Percentiles rank a stretch among this genome's conserved stretches.
phyloP scores from a whole-genome alignment of 2,797 vertebrate genomes.

The Anableps anableps region DNA sequence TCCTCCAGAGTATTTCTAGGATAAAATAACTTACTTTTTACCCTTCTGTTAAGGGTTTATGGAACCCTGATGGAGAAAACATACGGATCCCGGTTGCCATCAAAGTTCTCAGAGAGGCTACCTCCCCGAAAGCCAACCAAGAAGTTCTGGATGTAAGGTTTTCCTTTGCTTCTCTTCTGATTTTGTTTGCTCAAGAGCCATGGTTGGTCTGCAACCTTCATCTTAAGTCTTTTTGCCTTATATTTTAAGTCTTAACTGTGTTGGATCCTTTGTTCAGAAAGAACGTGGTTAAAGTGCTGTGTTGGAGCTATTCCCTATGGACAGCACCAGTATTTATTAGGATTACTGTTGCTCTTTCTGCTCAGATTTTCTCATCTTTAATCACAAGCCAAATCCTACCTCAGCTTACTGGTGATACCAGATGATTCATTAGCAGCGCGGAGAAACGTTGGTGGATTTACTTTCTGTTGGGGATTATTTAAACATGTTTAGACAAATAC shows the following conservation, averaged over 20 bases:
- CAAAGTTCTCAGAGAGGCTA: slow-evolving; percentile 93
- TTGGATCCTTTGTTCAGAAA: not conserved
- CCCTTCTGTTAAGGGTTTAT: slow-evolving; percentile 84
- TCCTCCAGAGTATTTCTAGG: not conserved
- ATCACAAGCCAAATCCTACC: not conserved
- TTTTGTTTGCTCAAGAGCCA: not conserved
- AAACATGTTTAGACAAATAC: not conserved
- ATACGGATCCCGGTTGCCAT: slow-evolving; percentile 97
- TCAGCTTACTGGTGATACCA: not conserved
- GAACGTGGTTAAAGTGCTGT: not conserved
- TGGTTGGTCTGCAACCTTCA: not conserved
- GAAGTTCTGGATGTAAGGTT: slow-evolving; percentile 92
- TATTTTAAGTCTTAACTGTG: not conserved
- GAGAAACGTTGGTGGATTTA: not conserved
- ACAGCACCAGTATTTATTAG: not conserved
- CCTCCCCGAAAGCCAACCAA: slow-evolving; percentile 93
- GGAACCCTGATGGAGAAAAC: slow-evolving; percentile 92
- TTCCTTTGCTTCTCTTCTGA: not conserved
- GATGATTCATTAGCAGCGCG: not conserved
- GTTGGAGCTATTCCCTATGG: not conserved
- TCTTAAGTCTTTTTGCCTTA: not conserved
- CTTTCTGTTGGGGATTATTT: not conserved
- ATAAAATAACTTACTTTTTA: not conserved
- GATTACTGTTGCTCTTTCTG: not conserved
- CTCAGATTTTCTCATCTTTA: not conserved